Base-by-base conservation (phyloP, 2,113 vertebrate genomes). In the Trichomycterus rosablanca region DNA sequence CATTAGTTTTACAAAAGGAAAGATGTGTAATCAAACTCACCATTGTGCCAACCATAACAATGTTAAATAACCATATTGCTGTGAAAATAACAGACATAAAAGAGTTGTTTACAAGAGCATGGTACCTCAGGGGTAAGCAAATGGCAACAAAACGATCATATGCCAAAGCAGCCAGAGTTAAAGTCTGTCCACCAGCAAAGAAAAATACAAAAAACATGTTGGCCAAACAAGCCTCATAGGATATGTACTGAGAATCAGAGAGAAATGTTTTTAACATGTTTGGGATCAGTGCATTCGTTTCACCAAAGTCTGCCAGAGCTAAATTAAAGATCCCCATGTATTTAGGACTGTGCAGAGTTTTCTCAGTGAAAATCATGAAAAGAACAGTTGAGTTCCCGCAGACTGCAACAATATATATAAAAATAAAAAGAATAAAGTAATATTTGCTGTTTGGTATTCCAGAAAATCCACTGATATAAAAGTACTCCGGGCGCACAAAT, bases 81-180 rank as follows among this genome's bases (percentile, higher is more conserved):
- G 34, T 35, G n/a, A 81, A 73, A 34, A 79, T 24, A 10, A 53
- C 42, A 5, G 66, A 16, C 83, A 86, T 84, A 9, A 66, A 67
- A 8, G 50, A 76, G 46, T 76, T 53, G 1, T 56, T 84, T 5
- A 82, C 50, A n/a, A 68, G 66, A 9, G 59, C 15, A 24, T 73
- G 55, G 39, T 74, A 74, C 35, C 67, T 66, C 50, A 87, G 63
- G 3, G 86, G 85, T 48, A 68, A 77, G n/a, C 70, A 72, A 34
- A 88, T 87, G 1, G 84, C 86, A 3, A 88, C 14, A n/a, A 86
- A 66, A 35, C 85, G 76, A 74, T 88, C 85, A 40, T 77, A 86
- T 1, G 81, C 63, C 3, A 87, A 74, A 0, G 73, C 66, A 20
- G 50, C 51, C 43, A 68, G 66, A 67, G 34, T 85, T 46, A 83